phyloP scores from a whole-genome alignment of 1,140 invertebrate genomes.

The Zaprionus ornatus region DNA sequence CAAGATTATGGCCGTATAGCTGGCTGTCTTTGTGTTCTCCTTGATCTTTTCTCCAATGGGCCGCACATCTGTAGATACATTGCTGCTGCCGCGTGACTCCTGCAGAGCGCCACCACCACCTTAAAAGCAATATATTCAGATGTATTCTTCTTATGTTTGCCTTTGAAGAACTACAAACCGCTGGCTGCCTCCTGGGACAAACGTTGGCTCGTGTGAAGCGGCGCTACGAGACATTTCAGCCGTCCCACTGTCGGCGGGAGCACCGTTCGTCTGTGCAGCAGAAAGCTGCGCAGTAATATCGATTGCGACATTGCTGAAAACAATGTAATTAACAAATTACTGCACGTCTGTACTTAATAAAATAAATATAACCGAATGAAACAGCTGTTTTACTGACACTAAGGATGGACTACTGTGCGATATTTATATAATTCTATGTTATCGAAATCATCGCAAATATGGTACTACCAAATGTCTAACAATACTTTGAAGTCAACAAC shows the following conservation, averaged over 20 bases:
- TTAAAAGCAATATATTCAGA: background rate
- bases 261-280: constrained; percentile 46
- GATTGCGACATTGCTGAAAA: constrained; percentile 51
- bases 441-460: background rate
- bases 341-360: constrained; percentile 10
- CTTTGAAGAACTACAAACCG: constrained; percentile 32
- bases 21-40: constrained; percentile 93
- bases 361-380: constrained; percentile 46
- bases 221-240: constrained; percentile 44
- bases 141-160: background rate
- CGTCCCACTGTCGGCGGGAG: constrained; percentile 20
- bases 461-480: background rate
- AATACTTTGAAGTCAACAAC: background rate
- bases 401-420: constrained; percentile 7
- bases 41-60: constrained; percentile 91
- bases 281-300: constrained; percentile 59
- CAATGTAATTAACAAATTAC: constrained; percentile 15
- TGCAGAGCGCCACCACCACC: constrained; percentile 43
- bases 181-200: constrained; percentile 39
- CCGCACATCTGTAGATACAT: constrained; percentile 86
- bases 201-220: constrained; percentile 38
- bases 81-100: constrained; percentile 41
- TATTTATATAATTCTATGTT: constrained; percentile 20
- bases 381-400: constrained; percentile 47
- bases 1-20: constrained; percentile 92